Evolutionary conservation across 1,140 invertebrate genomes (phyloP), one percentile per base, ranked within the genome.

Genomic region (Globodera rostochiensis): DNA sequence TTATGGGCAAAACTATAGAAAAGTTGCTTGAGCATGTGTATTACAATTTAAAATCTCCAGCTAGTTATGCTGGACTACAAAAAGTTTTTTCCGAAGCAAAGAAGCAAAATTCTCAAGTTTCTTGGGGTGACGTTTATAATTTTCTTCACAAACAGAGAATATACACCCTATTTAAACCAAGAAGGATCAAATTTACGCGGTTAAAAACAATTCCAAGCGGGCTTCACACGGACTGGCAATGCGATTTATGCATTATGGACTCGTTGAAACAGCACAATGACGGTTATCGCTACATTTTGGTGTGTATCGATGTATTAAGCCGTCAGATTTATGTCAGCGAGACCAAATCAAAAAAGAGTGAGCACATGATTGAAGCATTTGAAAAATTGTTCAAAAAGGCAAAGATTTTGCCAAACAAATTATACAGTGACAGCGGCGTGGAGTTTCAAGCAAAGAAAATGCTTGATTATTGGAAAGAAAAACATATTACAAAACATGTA

Each of bases 241-340:
- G 82, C 15, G 81, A 82, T 49, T 21, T 82, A 46, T 82, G 82
- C 5, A 36, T 79, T 36, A 45, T 82, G 19, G 84, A 82, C 9
- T 19, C 74, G 11, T 47, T 82, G 36, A 50, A 15, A n/a, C 4
- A 73, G 4, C 19, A 46, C 13, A 82, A 82, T 73, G 81, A 82
- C 82, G 83, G 64, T 3, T 84, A 77, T 25, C 21, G n/a, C 6
- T 82, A 85, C 66, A 11, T 85, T 13, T 47, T 82, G 45, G 70
- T 84, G 0, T 80, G 77, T 66, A 25, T 84, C 46, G 81, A 82
- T 46, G 71, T 84, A 21, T 71, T 84, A 36, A 84, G 82, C 15
- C 45, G 83, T 36, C 45, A 85, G 50, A 21, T 83, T 81, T 75
- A 36, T 64, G 84, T 66, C 25, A 36, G 25, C 25, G 25, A 36